phyloP scores from a whole-genome alignment of 2,888 invertebrate genomes.

The Hemaris fuciformis region DNA sequence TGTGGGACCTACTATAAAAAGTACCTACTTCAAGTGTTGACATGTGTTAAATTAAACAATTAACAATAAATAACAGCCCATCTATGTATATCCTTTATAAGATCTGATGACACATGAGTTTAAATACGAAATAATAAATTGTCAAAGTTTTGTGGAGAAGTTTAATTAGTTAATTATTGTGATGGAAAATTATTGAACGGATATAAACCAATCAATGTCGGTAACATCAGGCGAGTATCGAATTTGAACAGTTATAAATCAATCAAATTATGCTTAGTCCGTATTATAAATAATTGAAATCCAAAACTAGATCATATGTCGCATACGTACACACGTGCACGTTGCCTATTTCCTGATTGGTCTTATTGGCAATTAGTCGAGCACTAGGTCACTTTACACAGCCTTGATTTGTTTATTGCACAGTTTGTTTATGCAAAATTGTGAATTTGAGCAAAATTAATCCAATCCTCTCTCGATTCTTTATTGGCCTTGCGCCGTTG shows the following conservation, averaged over 20 bases:
- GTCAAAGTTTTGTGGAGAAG: no score
- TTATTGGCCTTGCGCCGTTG: conserved; percentile 52
- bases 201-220: background rate
- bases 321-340: background rate
- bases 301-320: background rate
- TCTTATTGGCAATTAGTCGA: conserved; percentile 2
- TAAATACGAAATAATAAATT: no score
- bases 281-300: background rate
- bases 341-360: background rate
- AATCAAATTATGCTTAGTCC: background rate
- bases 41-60: background rate
- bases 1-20: background rate
- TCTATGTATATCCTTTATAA: no score
- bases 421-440: conserved; percentile 28
- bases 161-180: no score
- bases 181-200: background rate
- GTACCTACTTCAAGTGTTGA: background rate
- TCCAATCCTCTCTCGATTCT: conserved; percentile 39
- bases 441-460: conserved; percentile 34
- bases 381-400: conserved; percentile 25
- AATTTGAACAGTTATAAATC: background rate
- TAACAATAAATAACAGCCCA: no score
- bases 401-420: conserved; percentile 40
- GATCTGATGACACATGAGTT: no score
- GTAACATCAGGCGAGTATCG: background rate